phyloP scores from a whole-genome alignment of 2,113 vertebrate species.

The Vulpes lagopus region DNA sequence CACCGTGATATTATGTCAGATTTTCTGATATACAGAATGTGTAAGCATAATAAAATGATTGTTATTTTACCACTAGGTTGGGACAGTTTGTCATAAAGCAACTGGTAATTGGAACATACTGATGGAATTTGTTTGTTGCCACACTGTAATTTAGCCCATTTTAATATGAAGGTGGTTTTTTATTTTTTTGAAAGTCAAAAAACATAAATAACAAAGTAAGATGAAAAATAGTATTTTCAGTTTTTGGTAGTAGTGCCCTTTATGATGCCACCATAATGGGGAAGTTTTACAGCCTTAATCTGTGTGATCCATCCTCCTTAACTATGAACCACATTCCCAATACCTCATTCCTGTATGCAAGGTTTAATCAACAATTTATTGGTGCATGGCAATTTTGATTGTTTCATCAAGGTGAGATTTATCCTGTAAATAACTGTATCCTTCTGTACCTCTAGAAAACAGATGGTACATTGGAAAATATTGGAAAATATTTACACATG shows the following conservation, averaged over 20 bases:
- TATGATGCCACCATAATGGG: background rate
- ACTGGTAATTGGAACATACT: background rate
- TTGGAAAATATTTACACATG: constrained; percentile 33
- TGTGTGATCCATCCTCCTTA: background rate
- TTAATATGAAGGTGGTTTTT: background rate
- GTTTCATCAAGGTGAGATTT: constrained; percentile 5
- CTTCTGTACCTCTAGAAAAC: constrained; percentile 3
- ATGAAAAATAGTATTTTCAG: background rate
- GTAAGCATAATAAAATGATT: background rate
- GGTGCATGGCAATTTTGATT: background rate
- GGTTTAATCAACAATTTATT: background rate
- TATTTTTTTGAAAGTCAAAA: background rate
- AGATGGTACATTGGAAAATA: background rate
- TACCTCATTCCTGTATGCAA: background rate
- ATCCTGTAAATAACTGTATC: background rate
- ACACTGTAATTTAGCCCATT: background rate
- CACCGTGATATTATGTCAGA: background rate
- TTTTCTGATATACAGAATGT: background rate
- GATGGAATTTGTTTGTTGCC: background rate
- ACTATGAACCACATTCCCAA: background rate
- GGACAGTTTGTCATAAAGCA: constrained; percentile 10
- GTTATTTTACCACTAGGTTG: background rate
- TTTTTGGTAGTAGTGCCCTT: background rate
- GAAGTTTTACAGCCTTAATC: background rate
- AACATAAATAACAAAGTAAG: background rate